Evolutionary conservation across 2,113 vertebrate genomes (phyloP).

Genomic region (Hylia prasina): DNA sequence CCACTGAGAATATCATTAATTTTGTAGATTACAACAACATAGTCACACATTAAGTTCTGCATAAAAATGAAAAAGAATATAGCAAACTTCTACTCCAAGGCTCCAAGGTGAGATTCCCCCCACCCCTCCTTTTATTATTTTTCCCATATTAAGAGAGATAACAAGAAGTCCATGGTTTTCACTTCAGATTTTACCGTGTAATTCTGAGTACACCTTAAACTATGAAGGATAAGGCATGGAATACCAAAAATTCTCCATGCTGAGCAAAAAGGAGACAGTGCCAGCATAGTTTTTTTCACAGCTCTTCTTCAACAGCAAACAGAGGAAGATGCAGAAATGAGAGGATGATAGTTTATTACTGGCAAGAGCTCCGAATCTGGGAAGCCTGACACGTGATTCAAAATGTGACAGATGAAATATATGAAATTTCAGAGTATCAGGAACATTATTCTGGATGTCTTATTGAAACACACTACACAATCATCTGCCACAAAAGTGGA

Average conservation of each 20-base stretch:
- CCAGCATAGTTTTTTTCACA: not conserved
- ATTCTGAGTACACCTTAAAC: constrained; percentile 8
- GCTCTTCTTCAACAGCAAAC: not conserved
- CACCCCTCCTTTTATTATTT: not conserved
- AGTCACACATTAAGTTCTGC: not conserved
- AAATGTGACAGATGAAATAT: constrained; percentile 16
- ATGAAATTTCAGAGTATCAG: constrained; percentile 16
- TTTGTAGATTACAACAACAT: not conserved
- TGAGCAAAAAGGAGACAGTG: not conserved
- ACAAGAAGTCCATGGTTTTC: not conserved
- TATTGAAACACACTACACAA: constrained; percentile 18
- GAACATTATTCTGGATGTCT: not conserved
- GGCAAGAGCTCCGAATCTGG: not conserved
- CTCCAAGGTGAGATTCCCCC: not conserved
- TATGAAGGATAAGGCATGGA: not conserved
- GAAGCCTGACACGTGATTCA: not conserved
- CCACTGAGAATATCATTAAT: not conserved
- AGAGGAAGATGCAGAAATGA: not conserved
- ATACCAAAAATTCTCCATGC: constrained; percentile 29
- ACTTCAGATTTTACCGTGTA: not conserved
- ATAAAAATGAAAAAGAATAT: not conserved
- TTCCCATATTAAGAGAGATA: not conserved
- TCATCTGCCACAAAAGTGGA: constrained; percentile 6
- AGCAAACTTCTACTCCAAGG: not conserved
- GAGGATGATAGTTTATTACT: not conserved